Evolutionary conservation across 2,888 invertebrate species (phyloP), one percentile per base, ranked within the genome.

Genomic region (Adela reaumurella): DNA sequence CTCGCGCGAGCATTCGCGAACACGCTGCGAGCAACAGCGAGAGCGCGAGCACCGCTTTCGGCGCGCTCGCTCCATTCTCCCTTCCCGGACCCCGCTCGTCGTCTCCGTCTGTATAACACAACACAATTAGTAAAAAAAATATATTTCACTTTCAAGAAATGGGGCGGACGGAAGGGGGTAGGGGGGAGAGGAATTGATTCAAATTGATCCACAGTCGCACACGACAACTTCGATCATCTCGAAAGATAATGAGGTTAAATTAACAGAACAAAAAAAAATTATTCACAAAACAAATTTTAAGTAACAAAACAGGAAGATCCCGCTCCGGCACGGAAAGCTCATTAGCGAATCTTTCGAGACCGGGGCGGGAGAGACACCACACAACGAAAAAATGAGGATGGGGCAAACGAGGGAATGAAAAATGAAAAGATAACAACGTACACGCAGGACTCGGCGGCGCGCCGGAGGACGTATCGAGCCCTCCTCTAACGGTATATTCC

Each of bases 401-500:
- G 45, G n/a, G n/a, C n/a, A 49, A 46, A 28, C 19, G 19, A n/a
- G 19, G 17, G 29, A 50, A 24, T 11, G 24, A 43, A 17, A 19
- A 66, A 65, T 62, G 61, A 66, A 70, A 71, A 61, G 55, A 64
- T 71, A 46, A 56, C 63, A 70, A 78, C 78, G 74, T 77, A 76
- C 76, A 69, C 67, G 70, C 67, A 62, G 68, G 68, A 67, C 62
- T 62, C n/a, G 70, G 63, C 62, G 73, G 60, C 69, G 68, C 72
- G 70, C 72, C 76, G 76, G 74, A 74, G 76, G 70, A 62, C 60
- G 57, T 60, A 55, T 62, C 54, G 59, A 53, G 63, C 58, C 65
- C 74, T 70, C 73, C 74, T 74, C 63, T 35, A 35, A 8, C 8
- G 5, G 24, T 24, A 65, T 58, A 59, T 60, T 62, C 54, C 48